Percentiles rank a stretch among this genome's conserved stretches.
These are phyloP conservation scores for Tyrophagus putrescentiae DNA, from an alignment of 1,140 invertebrate species.

Conservation along the genomic window DNA sequence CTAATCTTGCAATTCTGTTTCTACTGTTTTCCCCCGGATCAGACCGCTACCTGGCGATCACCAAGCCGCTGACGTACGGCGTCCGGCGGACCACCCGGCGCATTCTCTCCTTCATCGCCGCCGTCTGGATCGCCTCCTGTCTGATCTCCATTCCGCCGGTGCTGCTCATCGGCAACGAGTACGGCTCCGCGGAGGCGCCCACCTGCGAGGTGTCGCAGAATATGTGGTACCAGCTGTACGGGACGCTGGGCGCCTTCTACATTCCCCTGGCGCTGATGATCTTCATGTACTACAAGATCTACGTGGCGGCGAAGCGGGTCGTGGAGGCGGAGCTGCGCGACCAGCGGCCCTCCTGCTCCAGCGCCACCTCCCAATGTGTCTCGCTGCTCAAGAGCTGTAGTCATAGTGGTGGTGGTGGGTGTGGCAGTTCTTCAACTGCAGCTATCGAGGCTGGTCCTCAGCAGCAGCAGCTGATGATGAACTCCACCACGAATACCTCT, in stretches of 20 bases:
- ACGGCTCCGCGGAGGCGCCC: conserved; percentile 27
- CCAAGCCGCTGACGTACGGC: conserved; percentile 78
- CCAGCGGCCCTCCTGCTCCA: conserved; percentile 18
- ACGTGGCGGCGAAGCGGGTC: conserved; percentile 52
- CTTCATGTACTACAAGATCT: conserved; percentile 91
- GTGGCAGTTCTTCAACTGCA: no score
- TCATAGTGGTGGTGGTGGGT: no score
- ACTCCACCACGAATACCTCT: no score
- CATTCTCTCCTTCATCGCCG: conserved; percentile 69
- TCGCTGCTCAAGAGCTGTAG: no score
- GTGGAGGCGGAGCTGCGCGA: conserved; percentile 27
- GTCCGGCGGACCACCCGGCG: conserved; percentile 70
- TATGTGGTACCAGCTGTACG: conserved; percentile 64
- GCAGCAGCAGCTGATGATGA: no score
- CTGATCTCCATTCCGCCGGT: conserved; percentile 60
- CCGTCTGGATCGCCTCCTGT: conserved; percentile 79
- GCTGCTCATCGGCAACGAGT: conserved; percentile 67
- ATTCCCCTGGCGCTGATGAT: conserved; percentile 89
- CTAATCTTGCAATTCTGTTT: conserved; percentile 5
- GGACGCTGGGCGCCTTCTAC: conserved; percentile 82
- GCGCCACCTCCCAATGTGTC: neutral
- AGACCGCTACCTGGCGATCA: conserved; percentile 80
- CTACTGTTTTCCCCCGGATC: neutral
- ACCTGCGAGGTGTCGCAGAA: conserved; percentile 28
- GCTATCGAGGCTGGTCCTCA: no score